A percentile compares a stretch with the other conserved stretches of the same genome.
Conservation (phyloP, 2,888 invertebrate species). For the Athalia rosae region DNA sequence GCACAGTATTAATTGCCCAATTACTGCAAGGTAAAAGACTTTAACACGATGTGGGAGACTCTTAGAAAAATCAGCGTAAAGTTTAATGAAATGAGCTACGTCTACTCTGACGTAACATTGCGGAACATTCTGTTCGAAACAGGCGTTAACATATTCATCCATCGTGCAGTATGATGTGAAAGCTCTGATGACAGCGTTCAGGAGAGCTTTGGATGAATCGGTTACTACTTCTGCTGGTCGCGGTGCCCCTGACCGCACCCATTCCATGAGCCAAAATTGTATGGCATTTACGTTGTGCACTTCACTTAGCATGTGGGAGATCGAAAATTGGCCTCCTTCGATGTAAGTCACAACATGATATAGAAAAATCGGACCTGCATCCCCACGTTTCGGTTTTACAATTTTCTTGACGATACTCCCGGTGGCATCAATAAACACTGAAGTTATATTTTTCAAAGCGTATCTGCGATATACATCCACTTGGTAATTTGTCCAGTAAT, state of each 20-base stretch:
- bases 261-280: constrained; percentile 53
- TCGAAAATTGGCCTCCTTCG: constrained; percentile 50
- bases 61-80: constrained; percentile 46
- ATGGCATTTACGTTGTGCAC: constrained; percentile 49
- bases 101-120: constrained; percentile 51
- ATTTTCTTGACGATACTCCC: constrained; percentile 48
- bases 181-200: constrained; percentile 50
- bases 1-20: constrained; percentile 46
- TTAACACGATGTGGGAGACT: constrained; percentile 38
- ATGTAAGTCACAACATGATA: constrained; percentile 48
- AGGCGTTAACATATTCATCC: constrained; percentile 52
- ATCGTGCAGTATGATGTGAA: constrained; percentile 50
- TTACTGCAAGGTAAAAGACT: constrained; percentile 50
- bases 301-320: constrained; percentile 54
- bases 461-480: constrained; percentile 50
- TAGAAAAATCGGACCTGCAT: constrained; percentile 50
- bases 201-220: constrained; percentile 52
- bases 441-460: constrained; percentile 5
- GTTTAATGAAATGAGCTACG: constrained; percentile 52
- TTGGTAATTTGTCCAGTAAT: constrained; percentile 51
- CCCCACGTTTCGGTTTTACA: constrained; percentile 32
- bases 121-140: constrained; percentile 1
- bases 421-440: constrained; percentile 51
- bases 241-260: constrained; percentile 52
- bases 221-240: constrained; percentile 52